Conservation (phyloP, 1,140 invertebrate genomes). For the Drosophila sucinea region DNA sequence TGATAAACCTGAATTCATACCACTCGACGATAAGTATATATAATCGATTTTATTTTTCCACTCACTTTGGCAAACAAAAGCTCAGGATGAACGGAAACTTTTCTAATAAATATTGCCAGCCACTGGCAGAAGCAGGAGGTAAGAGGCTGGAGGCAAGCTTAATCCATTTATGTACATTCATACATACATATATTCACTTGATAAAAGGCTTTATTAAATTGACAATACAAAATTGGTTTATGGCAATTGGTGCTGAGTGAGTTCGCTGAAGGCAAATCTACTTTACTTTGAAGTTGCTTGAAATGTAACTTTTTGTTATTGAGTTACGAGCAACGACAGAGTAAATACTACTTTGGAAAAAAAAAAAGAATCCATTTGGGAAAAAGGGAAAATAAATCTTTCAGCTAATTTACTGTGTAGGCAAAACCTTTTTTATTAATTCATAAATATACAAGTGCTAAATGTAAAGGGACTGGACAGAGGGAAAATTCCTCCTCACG, state of each 20-base stretch:
- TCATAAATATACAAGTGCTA: not conserved
- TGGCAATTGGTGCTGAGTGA: conserved; percentile 31
- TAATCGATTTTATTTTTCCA: conserved; percentile 9
- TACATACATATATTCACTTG: conserved; percentile 27
- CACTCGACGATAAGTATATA: conserved; percentile 8
- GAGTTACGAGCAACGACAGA: conserved; percentile 7
- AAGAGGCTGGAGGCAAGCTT: conserved; percentile 18
- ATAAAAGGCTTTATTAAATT: conserved; percentile 74
- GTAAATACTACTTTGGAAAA: not conserved
- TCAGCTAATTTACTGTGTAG: conserved; percentile 16
- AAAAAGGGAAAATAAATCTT: conserved; percentile 25
- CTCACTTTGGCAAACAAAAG: conserved; percentile 18
- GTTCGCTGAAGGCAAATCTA: conserved; percentile 29
- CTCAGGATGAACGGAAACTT: conserved; percentile 42
- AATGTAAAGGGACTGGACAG: not conserved
- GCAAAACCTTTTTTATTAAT: conserved; percentile 4
- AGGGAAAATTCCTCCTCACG: not conserved
- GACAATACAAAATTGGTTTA: conserved; percentile 72
- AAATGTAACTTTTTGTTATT: conserved; percentile 30
- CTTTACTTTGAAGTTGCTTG: conserved; percentile 47
- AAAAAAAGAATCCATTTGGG: not conserved
- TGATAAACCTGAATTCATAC: conserved; percentile 48
- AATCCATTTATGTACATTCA: conserved; percentile 54
- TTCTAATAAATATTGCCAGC: conserved; percentile 60
- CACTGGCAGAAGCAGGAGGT: conserved; percentile 5